Conservation (phyloP, 2,888 invertebrate genomes). For the Palloptera scutellata region DNA sequence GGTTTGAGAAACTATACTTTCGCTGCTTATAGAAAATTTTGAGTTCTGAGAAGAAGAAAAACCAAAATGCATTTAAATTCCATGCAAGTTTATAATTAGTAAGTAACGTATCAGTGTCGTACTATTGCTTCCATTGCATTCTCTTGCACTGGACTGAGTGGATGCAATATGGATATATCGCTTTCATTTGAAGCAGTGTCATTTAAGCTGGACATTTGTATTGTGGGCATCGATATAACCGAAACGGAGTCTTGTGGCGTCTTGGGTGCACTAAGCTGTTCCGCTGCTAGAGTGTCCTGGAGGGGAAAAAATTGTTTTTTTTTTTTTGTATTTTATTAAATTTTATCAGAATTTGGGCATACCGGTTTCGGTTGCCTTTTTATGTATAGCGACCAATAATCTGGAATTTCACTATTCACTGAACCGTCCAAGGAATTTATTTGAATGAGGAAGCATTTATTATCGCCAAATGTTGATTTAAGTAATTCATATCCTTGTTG, state of each 20-base stretch:
- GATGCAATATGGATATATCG: conserved; percentile 69
- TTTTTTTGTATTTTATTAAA: background rate
- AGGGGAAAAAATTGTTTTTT: background rate
- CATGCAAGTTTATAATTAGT: background rate
- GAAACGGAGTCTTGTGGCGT: conserved; percentile 69
- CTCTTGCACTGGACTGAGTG: conserved; percentile 77
- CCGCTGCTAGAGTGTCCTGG: conserved; percentile 54
- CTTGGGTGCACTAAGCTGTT: conserved; percentile 67
- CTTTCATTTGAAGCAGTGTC: conserved; percentile 46
- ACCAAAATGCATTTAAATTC: background rate
- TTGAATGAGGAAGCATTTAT: conserved; percentile 87
- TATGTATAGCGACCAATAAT: conserved; percentile 87
- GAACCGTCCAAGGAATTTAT: conserved; percentile 82
- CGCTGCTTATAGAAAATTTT: conserved; percentile 67
- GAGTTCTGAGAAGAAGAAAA: conserved; percentile 52
- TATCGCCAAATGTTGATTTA: conserved; percentile 85
- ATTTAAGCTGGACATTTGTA: conserved; percentile 54
- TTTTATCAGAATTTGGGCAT: conserved; percentile 40
- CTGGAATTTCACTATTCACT: conserved; percentile 71
- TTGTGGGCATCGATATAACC: conserved; percentile 57
- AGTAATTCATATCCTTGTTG: conserved; percentile 83
- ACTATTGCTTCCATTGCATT: conserved; percentile 69
- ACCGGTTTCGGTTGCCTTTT: conserved; percentile 69
- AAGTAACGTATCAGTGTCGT: conserved; percentile 24
- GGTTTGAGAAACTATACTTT: conserved; percentile 67